Evolutionary conservation across 2,113 vertebrate genomes (phyloP).

Genomic region (Holacanthus passer): DNA sequence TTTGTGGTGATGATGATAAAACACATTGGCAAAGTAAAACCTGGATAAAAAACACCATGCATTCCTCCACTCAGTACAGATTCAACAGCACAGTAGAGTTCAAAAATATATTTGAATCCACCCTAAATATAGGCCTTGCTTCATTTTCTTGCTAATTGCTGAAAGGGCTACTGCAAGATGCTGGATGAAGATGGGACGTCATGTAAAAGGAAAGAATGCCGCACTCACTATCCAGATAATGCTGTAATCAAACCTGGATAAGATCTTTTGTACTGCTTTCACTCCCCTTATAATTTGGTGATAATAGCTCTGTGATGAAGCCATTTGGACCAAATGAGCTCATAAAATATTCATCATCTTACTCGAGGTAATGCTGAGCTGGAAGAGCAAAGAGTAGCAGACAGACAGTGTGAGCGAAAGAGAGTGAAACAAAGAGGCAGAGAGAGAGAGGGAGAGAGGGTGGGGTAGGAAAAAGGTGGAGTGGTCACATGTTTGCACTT

Average conservation of each 20-base stretch:
- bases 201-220: constrained; percentile 4
- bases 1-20: neutral
- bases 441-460: neutral
- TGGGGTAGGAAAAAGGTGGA: neutral
- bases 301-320: constrained; percentile 61
- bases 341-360: constrained; percentile 81
- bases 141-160: constrained; percentile 5
- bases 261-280: constrained; percentile 53
- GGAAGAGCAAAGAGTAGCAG: constrained; percentile 30
- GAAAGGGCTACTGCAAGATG: neutral
- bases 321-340: constrained; percentile 77
- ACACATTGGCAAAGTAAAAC: neutral
- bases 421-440: neutral
- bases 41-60: neutral
- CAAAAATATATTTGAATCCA: constrained; percentile 1
- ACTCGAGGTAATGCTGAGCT: constrained; percentile 66
- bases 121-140: neutral
- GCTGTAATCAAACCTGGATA: constrained; percentile 46
- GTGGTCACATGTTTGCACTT: constrained; percentile 22
- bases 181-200: constrained; percentile 17
- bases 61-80: neutral
- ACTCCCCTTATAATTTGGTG: constrained; percentile 54
- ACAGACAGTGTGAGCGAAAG: constrained; percentile 20
- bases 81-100: too few relatives aligned
- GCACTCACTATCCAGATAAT: constrained; percentile 39